Evolutionary conservation across 2,113 vertebrate species (phyloP), one percentile per base, ranked within the genome.

Genomic region (Paraplagusia blochii): DNA sequence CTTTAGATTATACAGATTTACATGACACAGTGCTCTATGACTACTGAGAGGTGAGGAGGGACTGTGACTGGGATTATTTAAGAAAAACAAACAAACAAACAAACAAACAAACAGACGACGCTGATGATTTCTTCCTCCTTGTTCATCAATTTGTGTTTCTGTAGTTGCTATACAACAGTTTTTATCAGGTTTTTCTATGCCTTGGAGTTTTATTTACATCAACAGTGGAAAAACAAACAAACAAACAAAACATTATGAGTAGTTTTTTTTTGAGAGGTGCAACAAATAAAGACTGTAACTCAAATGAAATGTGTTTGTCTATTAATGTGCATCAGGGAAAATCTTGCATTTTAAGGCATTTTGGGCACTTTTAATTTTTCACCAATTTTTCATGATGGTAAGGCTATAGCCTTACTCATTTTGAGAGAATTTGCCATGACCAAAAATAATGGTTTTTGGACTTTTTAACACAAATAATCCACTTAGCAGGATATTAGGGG

Each of bases 271-370:
- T 69, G 34, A 49, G 60, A 81, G 69, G 57, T 40, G 63, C 58
- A 56, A 58, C 66, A 75, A 85, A 83, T 83, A 83, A 85, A 85
- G 56, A 66, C 12, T 47, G 59, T 66, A 65, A 73, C 70, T 51
- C 59, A 56, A 59, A 66, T 47, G 38, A 72, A 69, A 43, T 35
- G 29, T 51, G 45, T 58, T 9, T 11, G 29, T 39, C 6, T 8
- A 1, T 16, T 15, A 18, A 40, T 16, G 56, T 49, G 49, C 42
- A 34, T 29, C 3, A 29, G 22, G 22, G n/a, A n/a, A n/a, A n/a
- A n/a, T n/a, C n/a, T n/a, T n/a, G n/a, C n/a, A n/a, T n/a, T n/a
- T n/a, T n/a, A n/a, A n/a, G n/a, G n/a, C n/a, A n/a, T n/a, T n/a
- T n/a, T n/a, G n/a, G n/a, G n/a, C n/a, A n/a, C n/a, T n/a, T n/a